Evolutionary conservation across 2,888 invertebrate genomes (phyloP).

Genomic region (Cheilosia pagana): DNA sequence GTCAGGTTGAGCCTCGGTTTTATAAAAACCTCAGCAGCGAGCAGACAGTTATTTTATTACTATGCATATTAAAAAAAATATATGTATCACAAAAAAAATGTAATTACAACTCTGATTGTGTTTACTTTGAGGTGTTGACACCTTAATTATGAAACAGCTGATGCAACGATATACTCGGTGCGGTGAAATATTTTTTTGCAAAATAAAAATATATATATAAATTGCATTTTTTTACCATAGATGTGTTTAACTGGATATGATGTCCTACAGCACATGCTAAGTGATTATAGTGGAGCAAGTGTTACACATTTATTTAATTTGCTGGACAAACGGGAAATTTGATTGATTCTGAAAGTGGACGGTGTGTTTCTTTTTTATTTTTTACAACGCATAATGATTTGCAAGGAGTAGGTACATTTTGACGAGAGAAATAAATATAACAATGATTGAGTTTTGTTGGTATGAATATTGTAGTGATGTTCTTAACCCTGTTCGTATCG

Average conservation of each 20-base stretch:
- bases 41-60: constrained; percentile 48
- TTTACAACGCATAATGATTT: background rate
- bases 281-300: background rate
- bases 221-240: constrained; percentile 21
- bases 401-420: no score
- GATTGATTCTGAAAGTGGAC: background rate
- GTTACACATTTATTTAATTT: constrained; percentile 1
- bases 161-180: constrained; percentile 13
- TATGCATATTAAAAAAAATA: constrained; percentile 33
- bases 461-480: no score
- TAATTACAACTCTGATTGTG: constrained; percentile 50
- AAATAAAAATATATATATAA: constrained; percentile 18
- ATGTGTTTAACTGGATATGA: background rate
- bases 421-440: no score
- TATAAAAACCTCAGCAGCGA: constrained; percentile 20
- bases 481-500: no score
- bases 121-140: constrained; percentile 56
- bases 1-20: constrained; percentile 44
- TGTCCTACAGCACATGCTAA: constrained; percentile 6
- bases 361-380: background rate
- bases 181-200: background rate
- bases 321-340: background rate
- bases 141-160: constrained; percentile 59
- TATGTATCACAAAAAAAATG: background rate
- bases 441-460: no score